Evolutionary conservation across 2,113 vertebrate genomes (phyloP).

Genomic region (Proterorhinus semilunaris): DNA sequence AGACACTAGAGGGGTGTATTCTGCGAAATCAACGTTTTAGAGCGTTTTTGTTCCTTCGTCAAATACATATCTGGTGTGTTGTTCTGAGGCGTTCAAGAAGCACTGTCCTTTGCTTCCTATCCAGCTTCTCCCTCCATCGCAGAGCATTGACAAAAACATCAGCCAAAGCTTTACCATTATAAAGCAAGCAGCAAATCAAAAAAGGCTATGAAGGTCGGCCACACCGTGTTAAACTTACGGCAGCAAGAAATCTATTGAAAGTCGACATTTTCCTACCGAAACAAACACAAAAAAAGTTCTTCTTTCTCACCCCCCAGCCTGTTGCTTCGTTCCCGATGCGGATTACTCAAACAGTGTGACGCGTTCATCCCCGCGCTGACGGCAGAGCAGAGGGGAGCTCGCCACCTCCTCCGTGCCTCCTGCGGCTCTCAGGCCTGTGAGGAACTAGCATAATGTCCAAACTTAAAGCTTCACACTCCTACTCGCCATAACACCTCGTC

Average conservation of each 20-base stretch:
- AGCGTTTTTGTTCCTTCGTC: too few species aligned
- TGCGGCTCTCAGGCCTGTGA: conserved; percentile 29
- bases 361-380: conserved; percentile 10
- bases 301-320: neutral
- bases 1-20: too few species aligned
- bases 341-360: conserved; percentile 7
- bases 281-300: neutral
- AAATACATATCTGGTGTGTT: too few species aligned
- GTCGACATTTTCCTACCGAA: neutral
- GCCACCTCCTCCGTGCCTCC: conserved; percentile 16
- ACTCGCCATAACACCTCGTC: conserved; percentile 34
- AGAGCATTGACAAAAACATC: too few species aligned
- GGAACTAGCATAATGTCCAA: conserved; percentile 49
- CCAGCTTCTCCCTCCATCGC: too few species aligned
- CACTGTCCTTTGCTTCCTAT: too few species aligned
- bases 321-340: neutral
- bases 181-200: too few species aligned
- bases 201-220: neutral
- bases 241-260: too few species aligned
- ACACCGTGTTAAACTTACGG: too few species aligned
- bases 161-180: too few species aligned
- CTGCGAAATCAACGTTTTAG: too few species aligned
- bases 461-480: conserved; percentile 51
- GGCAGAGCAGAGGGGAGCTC: conserved; percentile 11
- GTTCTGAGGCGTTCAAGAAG: too few species aligned